A percentile compares a stretch with the other conserved stretches of the same genome.
These are phyloP conservation scores for Capitulum mitella DNA, from an alignment of 2,888 invertebrate species.

Conservation along the genomic window DNA sequence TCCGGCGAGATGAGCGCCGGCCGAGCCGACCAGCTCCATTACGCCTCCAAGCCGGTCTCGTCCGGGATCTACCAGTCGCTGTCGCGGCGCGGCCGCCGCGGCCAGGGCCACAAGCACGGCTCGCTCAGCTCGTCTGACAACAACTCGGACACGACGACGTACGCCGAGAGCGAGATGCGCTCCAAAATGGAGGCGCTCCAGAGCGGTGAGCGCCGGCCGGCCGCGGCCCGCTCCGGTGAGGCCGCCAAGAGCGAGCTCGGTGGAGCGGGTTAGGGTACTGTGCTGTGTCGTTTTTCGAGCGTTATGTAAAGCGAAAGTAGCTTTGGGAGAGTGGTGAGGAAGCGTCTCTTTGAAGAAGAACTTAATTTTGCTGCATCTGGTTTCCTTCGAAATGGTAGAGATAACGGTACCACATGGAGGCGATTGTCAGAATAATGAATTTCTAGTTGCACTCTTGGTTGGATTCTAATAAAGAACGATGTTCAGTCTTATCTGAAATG, in stretches of 20 bases:
- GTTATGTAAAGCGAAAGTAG: no score
- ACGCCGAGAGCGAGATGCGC: slow-evolving; percentile 39
- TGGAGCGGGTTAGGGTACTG: no score
- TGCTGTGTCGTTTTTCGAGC: not conserved
- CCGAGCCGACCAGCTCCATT: slow-evolving; percentile 8
- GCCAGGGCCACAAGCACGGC: slow-evolving; percentile 33
- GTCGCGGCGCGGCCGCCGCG: slow-evolving; percentile 30
- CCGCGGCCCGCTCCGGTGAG: no score
- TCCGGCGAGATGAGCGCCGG: not conserved
- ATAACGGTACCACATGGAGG: no score
- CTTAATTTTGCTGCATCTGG: no score
- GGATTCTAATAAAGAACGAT: no score
- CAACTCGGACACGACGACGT: slow-evolving; percentile 39
- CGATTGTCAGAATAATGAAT: no score
- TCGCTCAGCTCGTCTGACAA: slow-evolving; percentile 40
- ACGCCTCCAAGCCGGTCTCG: slow-evolving; percentile 12
- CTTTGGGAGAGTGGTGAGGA: no score
- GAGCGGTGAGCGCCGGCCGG: slow-evolving; percentile 37
- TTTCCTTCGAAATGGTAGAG: no score
- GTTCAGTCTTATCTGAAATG: no score
- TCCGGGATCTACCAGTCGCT: slow-evolving; percentile 17
- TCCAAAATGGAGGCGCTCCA: slow-evolving; percentile 37
- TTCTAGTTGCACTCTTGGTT: no score
- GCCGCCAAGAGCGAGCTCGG: not conserved
- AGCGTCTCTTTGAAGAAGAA: no score